Conservation (phyloP, 2,797 vertebrate species). For the Enteromius treurensis region DNA sequence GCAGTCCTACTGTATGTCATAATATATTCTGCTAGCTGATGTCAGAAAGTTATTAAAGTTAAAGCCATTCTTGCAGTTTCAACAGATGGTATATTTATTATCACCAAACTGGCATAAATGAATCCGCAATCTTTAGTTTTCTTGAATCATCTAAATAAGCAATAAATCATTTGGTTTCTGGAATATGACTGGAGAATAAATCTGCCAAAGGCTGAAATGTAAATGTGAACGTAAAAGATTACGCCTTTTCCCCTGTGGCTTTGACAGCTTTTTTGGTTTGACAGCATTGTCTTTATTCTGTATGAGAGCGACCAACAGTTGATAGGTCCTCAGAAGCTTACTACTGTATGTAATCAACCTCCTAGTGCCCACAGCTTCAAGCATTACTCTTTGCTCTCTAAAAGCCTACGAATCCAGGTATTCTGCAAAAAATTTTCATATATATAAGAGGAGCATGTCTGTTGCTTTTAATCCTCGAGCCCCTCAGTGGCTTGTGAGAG, state of each 20-base stretch:
- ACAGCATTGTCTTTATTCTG: slow-evolving; percentile 20
- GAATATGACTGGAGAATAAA: not conserved
- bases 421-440: slow-evolving; percentile 2
- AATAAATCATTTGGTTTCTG: not conserved
- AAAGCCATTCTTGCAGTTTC: not conserved
- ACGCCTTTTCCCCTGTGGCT: not conserved
- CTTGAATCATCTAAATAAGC: not conserved
- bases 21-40: not conserved
- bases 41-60: slow-evolving; percentile 2
- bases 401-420: slow-evolving; percentile 45
- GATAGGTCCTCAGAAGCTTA: slow-evolving; percentile 39
- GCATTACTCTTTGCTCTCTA: slow-evolving; percentile 23
- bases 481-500: slow-evolving; percentile 31
- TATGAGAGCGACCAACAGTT: slow-evolving; percentile 10
- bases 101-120: not conserved
- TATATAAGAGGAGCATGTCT: slow-evolving; percentile 29
- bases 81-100: not conserved
- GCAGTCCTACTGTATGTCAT: not conserved
- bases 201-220: slow-evolving; percentile 4
- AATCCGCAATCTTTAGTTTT: not conserved
- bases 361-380: slow-evolving; percentile 29
- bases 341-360: slow-evolving; percentile 54
- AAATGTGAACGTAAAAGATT: slow-evolving; percentile 1
- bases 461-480: slow-evolving; percentile 30
- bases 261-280: slow-evolving; percentile 51